Percentiles rank a stretch among this genome's conserved stretches.
These are phyloP conservation scores for Lordiphosa collinella DNA, from an alignment of 1,140 invertebrate species.

Conservation along the genomic window DNA sequence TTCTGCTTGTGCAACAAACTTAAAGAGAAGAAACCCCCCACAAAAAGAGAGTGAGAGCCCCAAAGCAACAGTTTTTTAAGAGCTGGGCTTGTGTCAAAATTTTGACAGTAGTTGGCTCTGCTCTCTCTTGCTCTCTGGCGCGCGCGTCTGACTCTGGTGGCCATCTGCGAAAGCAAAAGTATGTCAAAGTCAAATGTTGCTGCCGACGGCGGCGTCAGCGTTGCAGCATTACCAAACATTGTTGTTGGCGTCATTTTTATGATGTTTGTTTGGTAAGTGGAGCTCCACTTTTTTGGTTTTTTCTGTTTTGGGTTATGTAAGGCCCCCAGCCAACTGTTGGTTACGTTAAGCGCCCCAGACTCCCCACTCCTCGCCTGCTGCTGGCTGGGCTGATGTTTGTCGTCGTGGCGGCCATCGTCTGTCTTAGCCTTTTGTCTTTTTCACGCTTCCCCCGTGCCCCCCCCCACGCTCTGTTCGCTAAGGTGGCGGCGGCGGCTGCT, in stretches of 20 bases:
- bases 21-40: slow-evolving; percentile 6
- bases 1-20: slow-evolving; percentile 54
- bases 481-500: slow-evolving; percentile 24
- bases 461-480: background rate
- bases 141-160: slow-evolving; percentile 34
- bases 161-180: slow-evolving; percentile 55
- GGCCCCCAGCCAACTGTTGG: slow-evolving; percentile 65
- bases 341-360: slow-evolving; percentile 53
- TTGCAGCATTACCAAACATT: slow-evolving; percentile 54
- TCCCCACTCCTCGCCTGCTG: background rate
- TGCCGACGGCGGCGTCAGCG: slow-evolving; percentile 20
- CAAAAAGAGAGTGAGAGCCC: slow-evolving; percentile 10
- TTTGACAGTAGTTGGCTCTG: slow-evolving; percentile 38
- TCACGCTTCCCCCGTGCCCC: slow-evolving; percentile 44
- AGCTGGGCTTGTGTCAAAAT: slow-evolving; percentile 47
- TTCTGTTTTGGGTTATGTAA: slow-evolving; percentile 48
- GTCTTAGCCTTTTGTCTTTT: slow-evolving; percentile 66
- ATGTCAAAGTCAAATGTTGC: slow-evolving; percentile 77
- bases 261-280: slow-evolving; percentile 75
- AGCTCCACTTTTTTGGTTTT: slow-evolving; percentile 37
- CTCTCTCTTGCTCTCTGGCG: slow-evolving; percentile 13
- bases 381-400: slow-evolving; percentile 46
- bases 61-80: slow-evolving; percentile 54
- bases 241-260: slow-evolving; percentile 44
- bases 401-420: slow-evolving; percentile 19